Conservation (phyloP, 2,888 invertebrate genomes). For the Lepidochrysops patricia region DNA sequence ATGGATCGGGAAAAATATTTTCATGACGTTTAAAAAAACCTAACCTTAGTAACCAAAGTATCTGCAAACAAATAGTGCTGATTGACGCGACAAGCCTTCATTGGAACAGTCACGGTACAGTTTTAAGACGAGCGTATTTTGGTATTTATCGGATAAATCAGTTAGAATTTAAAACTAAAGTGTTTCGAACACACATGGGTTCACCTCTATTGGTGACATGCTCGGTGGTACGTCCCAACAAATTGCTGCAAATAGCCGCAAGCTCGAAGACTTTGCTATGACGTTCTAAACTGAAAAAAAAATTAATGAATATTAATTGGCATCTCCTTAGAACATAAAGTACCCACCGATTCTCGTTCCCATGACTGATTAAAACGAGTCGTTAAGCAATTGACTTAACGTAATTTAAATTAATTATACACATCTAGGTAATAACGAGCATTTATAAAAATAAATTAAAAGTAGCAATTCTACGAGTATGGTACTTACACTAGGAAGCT, state of each 20-base stretch:
- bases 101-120: too few species aligned
- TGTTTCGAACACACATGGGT: too few species aligned
- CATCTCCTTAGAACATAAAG: constrained; percentile 3
- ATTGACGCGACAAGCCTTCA: too few species aligned
- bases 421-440: not conserved
- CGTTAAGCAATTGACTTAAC: not conserved
- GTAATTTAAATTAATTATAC: constrained; percentile 6
- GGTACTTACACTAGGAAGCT: constrained; percentile 1
- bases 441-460: constrained; percentile 2
- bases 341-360: not conserved
- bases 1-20: too few species aligned
- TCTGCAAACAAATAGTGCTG: too few species aligned
- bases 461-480: not conserved
- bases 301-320: constrained; percentile 52
- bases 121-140: too few species aligned
- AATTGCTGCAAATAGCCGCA: constrained; percentile 40
- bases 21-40: too few species aligned
- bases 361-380: not conserved
- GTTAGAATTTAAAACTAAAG: too few species aligned
- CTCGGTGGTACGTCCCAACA: too few species aligned
- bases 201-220: too few species aligned
- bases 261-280: constrained; percentile 30
- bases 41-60: too few species aligned
- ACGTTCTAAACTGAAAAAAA: constrained; percentile 41
- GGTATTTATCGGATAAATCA: too few species aligned